phyloP scores from a whole-genome alignment of 2,797 vertebrate genomes.

The Mormyrops attenuatus region DNA sequence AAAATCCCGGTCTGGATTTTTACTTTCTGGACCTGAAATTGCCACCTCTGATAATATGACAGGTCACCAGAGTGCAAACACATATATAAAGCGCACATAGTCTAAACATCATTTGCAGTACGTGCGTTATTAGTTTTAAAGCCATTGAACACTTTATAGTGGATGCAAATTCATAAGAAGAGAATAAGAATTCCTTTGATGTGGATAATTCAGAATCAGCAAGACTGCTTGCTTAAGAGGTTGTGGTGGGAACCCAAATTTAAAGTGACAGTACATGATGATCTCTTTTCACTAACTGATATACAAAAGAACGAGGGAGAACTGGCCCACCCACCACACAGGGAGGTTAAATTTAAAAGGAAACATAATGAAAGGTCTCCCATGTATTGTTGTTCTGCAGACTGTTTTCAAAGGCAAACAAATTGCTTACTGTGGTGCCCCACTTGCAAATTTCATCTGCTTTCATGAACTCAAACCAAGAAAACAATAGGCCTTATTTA shows the following conservation, averaged over 20 bases:
- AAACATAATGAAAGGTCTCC: not conserved
- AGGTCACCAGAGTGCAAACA: not conserved
- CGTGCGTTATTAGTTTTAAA: not conserved
- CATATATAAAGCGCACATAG: not conserved
- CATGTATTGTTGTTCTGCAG: not conserved
- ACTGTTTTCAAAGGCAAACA: not conserved
- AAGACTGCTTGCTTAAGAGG: not conserved
- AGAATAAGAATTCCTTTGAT: not conserved
- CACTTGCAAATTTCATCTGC: not conserved
- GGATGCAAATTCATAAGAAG: not conserved
- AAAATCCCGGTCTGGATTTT: too few species aligned
- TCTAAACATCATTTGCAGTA: not conserved
- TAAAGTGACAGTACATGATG: not conserved
- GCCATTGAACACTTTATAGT: not conserved
- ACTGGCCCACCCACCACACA: not conserved
- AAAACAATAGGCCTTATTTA: conserved; percentile 21
- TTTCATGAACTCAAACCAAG: conserved; percentile 3
- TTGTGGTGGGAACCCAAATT: not conserved
- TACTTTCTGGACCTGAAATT: too few species aligned
- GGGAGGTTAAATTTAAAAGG: not conserved
- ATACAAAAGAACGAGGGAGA: not conserved
- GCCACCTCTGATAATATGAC: not conserved
- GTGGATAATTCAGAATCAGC: not conserved
- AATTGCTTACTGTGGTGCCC: not conserved
- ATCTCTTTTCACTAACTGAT: not conserved